Percentiles rank a stretch among this genome's conserved stretches.
Conservation (phyloP, 2,888 invertebrate genomes). For the Erebia epiphron region DNA sequence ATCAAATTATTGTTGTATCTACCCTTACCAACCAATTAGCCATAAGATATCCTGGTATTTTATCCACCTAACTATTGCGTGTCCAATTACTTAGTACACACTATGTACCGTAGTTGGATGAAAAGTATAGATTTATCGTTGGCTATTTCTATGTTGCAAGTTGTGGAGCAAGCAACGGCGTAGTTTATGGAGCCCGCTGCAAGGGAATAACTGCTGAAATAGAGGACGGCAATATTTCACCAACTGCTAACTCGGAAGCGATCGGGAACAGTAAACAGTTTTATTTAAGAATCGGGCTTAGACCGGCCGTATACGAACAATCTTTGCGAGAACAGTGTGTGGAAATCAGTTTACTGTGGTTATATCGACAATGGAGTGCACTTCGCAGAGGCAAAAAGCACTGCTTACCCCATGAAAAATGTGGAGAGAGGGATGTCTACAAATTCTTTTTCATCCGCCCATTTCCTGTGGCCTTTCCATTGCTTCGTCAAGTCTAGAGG, state of each 20-base stretch:
- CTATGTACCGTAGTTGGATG: not conserved
- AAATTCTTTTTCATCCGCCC: no score
- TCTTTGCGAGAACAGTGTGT: not conserved
- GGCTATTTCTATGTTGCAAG: constrained; percentile 25
- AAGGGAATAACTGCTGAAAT: constrained; percentile 33
- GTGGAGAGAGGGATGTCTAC: no score
- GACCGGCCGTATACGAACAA: not conserved
- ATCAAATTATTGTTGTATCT: no score
- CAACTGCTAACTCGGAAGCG: constrained; percentile 24
- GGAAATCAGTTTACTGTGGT: not conserved
- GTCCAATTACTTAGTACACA: no score
- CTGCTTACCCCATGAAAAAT: not conserved
- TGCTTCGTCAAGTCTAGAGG: no score
- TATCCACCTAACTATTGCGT: no score
- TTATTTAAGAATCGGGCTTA: constrained; percentile 26
- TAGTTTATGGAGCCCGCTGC: constrained; percentile 41
- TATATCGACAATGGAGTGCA: not conserved
- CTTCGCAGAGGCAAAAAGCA: no score
- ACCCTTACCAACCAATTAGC: no score
- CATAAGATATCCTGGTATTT: no score
- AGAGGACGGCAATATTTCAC: constrained; percentile 35
- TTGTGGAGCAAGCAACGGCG: constrained; percentile 37
- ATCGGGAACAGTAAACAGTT: constrained; percentile 28
- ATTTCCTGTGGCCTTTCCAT: no score
- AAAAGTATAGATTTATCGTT: constrained; percentile 5